These are phyloP conservation scores for Papilio xuthus DNA, from an alignment of 1,140 invertebrate species.

Conservation along the genomic window DNA sequence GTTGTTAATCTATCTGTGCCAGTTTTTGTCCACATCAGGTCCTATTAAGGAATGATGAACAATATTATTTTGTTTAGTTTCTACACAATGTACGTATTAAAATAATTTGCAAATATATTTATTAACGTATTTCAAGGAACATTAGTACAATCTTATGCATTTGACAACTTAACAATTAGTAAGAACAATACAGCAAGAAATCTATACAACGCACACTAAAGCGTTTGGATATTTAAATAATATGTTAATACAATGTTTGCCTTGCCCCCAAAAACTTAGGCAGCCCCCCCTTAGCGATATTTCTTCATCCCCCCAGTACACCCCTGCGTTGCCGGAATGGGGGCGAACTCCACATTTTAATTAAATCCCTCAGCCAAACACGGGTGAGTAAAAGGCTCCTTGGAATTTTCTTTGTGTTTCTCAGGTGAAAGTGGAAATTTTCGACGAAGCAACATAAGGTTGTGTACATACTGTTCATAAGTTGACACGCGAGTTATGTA, in stretches of 20 bases:
- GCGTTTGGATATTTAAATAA: slow-evolving; percentile 72
- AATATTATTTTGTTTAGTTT: not conserved
- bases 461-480: not conserved
- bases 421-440: slow-evolving; percentile 60
- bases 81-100: not conserved
- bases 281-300: slow-evolving; percentile 54
- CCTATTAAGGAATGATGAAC: no score
- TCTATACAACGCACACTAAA: slow-evolving; percentile 35
- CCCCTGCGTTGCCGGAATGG: slow-evolving; percentile 30
- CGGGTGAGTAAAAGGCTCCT: slow-evolving; percentile 60
- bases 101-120: not conserved
- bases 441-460: slow-evolving; percentile 8
- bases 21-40: no score
- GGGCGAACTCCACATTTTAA: slow-evolving; percentile 63
- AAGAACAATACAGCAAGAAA: slow-evolving; percentile 39
- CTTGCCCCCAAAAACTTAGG: slow-evolving; percentile 65
- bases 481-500: not conserved
- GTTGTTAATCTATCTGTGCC: no score
- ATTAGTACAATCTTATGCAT: slow-evolving; percentile 36
- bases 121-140: not conserved
- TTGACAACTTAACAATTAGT: slow-evolving; percentile 39
- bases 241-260: slow-evolving; percentile 76
- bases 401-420: slow-evolving; percentile 71
- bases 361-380: slow-evolving; percentile 71
- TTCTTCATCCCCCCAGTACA: slow-evolving; percentile 53